Conservation (phyloP, 2,113 vertebrate genomes). For the Cottus gobio region DNA sequence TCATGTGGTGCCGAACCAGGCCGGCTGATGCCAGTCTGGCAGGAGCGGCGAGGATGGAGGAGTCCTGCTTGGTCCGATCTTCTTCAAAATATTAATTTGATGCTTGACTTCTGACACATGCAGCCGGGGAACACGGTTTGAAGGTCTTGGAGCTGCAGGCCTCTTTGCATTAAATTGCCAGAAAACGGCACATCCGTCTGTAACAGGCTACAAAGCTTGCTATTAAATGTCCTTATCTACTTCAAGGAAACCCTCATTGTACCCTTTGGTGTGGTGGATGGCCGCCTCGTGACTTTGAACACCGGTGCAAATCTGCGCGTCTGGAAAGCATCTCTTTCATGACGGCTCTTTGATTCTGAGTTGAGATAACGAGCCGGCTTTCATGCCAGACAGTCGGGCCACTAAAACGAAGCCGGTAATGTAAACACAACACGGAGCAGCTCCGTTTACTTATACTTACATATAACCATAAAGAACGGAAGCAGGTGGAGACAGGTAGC, state of each 20-base stretch:
- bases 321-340: constrained; percentile 26
- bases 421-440: background rate
- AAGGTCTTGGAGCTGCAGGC: background rate
- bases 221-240: background rate
- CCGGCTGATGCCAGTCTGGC: constrained; percentile 52
- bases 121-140: background rate
- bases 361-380: background rate
- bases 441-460: background rate
- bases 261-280: constrained; percentile 28
- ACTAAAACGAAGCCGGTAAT: background rate
- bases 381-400: background rate
- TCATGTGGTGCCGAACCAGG: constrained; percentile 48
- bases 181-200: background rate
- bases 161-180: background rate
- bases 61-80: constrained; percentile 16
- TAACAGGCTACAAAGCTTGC: background rate
- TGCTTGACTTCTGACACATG: constrained; percentile 1
- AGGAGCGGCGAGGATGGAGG: constrained; percentile 7
- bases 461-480: background rate
- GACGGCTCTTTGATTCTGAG: constrained; percentile 33
- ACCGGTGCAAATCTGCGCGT: background rate
- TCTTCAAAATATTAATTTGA: background rate
- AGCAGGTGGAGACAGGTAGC: background rate
- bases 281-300: constrained; percentile 19
- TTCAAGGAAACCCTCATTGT: background rate